A percentile compares a stretch with the other conserved stretches of the same genome.
Evolutionary conservation across 1,140 invertebrate species (phyloP).

Genomic region (Grapholita molesta): DNA sequence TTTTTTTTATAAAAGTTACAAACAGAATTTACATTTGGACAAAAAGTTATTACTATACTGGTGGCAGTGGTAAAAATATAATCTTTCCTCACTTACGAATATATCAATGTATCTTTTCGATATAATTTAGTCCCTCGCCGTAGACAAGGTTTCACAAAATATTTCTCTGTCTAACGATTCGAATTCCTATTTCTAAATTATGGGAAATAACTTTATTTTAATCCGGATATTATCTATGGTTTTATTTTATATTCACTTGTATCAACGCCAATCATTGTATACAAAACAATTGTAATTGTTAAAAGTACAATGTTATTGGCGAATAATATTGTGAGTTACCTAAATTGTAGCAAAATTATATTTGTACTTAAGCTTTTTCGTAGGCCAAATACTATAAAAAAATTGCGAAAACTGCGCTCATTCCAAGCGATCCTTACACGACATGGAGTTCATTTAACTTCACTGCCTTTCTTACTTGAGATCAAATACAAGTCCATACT

Average conservation of each 20-base stretch:
- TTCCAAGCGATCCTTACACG: neutral
- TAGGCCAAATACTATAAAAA: conserved; percentile 42
- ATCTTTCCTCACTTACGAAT: conserved; percentile 39
- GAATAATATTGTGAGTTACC: neutral
- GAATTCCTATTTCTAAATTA: conserved; percentile 52
- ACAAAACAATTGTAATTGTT: neutral
- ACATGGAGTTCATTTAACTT: neutral
- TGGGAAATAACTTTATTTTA: conserved; percentile 27
- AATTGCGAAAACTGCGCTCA: conserved; percentile 18
- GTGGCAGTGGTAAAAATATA: conserved; percentile 75
- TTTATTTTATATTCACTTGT: conserved; percentile 11
- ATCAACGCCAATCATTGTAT: conserved; percentile 8
- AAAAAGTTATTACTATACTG: conserved; percentile 44
- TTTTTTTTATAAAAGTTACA: conserved; percentile 24
- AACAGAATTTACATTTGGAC: conserved; percentile 28
- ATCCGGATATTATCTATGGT: conserved; percentile 19
- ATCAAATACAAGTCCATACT: conserved; percentile 66
- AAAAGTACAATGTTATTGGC: neutral
- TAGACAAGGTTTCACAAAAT: conserved; percentile 58
- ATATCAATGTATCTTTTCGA: conserved; percentile 38
- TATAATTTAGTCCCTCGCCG: conserved; percentile 50
- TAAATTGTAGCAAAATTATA: conserved; percentile 29
- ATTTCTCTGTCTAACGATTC: conserved; percentile 54
- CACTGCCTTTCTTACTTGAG: conserved; percentile 54
- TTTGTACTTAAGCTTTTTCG: conserved; percentile 56